Percentiles rank a stretch among this genome's conserved stretches.
These are phyloP conservation scores for Eleginops maclovinus DNA, from an alignment of 2,113 vertebrate genomes.

Conservation along the genomic window DNA sequence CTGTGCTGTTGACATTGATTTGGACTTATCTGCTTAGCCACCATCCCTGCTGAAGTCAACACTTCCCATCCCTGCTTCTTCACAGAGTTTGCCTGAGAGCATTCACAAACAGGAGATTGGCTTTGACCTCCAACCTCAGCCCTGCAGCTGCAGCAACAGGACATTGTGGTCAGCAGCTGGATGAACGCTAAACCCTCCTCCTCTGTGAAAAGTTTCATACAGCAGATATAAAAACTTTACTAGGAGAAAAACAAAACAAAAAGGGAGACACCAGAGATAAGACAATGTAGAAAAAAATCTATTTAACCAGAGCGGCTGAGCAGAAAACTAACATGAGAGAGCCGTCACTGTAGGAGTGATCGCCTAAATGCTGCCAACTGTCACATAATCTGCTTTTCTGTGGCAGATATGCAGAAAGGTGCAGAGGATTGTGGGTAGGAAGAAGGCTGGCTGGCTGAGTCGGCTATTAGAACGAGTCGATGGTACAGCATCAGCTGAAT, in stretches of 20 bases:
- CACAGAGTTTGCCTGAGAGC: slow-evolving; percentile 11
- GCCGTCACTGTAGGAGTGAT: slow-evolving; percentile 21
- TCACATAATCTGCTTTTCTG: slow-evolving; percentile 59
- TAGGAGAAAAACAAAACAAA: background rate
- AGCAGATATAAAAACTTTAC: slow-evolving; percentile 20
- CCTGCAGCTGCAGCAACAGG: slow-evolving; percentile 54
- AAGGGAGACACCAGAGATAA: slow-evolving; percentile 27
- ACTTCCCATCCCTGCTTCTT: slow-evolving; percentile 39
- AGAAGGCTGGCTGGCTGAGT: slow-evolving; percentile 39
- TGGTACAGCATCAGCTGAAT: slow-evolving; percentile 39
- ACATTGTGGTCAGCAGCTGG: slow-evolving; percentile 61
- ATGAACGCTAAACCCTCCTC: slow-evolving; percentile 28
- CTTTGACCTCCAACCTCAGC: slow-evolving; percentile 49
- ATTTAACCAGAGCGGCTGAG: slow-evolving; percentile 22
- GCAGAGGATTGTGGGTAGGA: slow-evolving; percentile 69
- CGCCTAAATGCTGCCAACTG: slow-evolving; percentile 39
- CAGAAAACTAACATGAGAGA: slow-evolving; percentile 29
- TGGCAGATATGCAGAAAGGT: slow-evolving; percentile 43
- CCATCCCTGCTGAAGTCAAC: slow-evolving; percentile 60
- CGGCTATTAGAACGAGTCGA: slow-evolving; percentile 32
- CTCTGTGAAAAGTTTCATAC: slow-evolving; percentile 38
- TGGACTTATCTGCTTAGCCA: slow-evolving; percentile 42
- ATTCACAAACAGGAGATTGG: slow-evolving; percentile 61
- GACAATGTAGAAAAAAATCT: background rate
- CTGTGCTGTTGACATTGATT: slow-evolving; percentile 48